Percentiles rank a stretch among this genome's conserved stretches.
Evolutionary conservation across 2,888 invertebrate species (phyloP).

Genomic region (Oxyteleia sp.): DNA sequence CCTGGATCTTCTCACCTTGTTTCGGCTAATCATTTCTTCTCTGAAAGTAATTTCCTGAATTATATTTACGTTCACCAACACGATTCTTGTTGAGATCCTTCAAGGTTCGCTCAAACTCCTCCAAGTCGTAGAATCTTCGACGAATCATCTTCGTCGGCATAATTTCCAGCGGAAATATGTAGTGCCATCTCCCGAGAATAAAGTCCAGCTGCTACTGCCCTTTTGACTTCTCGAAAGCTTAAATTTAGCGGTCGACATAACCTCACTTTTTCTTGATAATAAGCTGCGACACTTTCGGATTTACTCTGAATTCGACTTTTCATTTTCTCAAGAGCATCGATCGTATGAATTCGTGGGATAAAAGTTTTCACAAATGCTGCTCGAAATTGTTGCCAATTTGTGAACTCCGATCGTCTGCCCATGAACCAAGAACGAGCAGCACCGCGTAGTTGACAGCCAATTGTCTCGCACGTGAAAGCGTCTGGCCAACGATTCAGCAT

Average conservation of each 20-base stretch:
- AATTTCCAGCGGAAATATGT: slow-evolving; percentile 21
- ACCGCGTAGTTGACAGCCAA: slow-evolving; percentile 49
- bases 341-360: background rate
- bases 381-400: slow-evolving; percentile 55
- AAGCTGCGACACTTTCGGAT: slow-evolving; percentile 46
- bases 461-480: slow-evolving; percentile 55
- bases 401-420: slow-evolving; percentile 41
- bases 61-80: no score
- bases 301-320: slow-evolving; percentile 40
- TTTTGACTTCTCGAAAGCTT: slow-evolving; percentile 58
- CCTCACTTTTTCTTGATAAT: slow-evolving; percentile 66
- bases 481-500: slow-evolving; percentile 65
- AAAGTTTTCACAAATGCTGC: background rate
- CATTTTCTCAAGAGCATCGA: slow-evolving; percentile 59
- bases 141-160: slow-evolving; percentile 45
- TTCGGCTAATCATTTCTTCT: no score
- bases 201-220: slow-evolving; percentile 45
- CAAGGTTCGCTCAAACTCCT: slow-evolving; percentile 14
- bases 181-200: slow-evolving; percentile 50
- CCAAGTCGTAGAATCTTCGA: slow-evolving; percentile 30
- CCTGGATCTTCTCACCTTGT: no score
- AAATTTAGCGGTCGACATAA: slow-evolving; percentile 59
- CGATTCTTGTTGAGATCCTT: slow-evolving; percentile 14
- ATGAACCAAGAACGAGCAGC: slow-evolving; percentile 57
- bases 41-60: no score